A percentile compares a stretch with the other conserved stretches of the same genome.
These are phyloP conservation scores for Monochamus saltuarius DNA, from an alignment of 1,140 invertebrate species.

Conservation along the genomic window DNA sequence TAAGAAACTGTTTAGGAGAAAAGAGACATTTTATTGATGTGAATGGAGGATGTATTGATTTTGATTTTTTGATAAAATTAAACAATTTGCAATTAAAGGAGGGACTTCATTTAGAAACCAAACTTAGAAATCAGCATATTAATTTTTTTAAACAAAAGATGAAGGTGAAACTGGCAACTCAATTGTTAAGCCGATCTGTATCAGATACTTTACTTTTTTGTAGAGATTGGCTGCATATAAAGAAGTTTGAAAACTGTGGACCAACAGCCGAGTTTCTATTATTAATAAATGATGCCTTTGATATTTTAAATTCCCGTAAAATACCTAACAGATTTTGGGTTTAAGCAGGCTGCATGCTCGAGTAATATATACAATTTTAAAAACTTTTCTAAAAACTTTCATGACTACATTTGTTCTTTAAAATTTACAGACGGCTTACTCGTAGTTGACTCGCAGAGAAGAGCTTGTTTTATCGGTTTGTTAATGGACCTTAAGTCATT, in stretches of 20 bases:
- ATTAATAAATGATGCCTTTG: slow-evolving; percentile 20
- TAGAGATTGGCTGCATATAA: slow-evolving; percentile 3
- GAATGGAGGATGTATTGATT: slow-evolving; percentile 14
- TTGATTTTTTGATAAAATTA: slow-evolving; percentile 3
- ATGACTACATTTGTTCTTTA: too few relatives aligned
- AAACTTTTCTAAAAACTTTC: too few relatives aligned
- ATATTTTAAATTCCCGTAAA: slow-evolving; percentile 23
- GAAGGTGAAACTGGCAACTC: slow-evolving; percentile 5
- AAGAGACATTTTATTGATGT: slow-evolving; percentile 13
- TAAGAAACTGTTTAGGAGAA: slow-evolving; percentile 23
- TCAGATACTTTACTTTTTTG: slow-evolving; percentile 17
- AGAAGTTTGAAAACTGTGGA: slow-evolving; percentile 14
- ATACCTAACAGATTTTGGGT: not conserved
- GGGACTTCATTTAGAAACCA: not conserved
- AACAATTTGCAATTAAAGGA: slow-evolving; percentile 1
- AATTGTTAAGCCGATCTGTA: slow-evolving; percentile 15
- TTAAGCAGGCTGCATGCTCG: too few relatives aligned
- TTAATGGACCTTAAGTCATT: too few relatives aligned
- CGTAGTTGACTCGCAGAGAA: too few relatives aligned
- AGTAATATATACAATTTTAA: too few relatives aligned
- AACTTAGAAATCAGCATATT: not conserved
- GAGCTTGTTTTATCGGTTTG: too few relatives aligned
- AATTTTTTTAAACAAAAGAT: slow-evolving; percentile 10
- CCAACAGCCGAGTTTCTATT: slow-evolving; percentile 18
- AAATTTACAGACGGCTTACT: too few relatives aligned